phyloP scores from a whole-genome alignment of 2,797 vertebrate genomes.

The Alectoris magna region DNA sequence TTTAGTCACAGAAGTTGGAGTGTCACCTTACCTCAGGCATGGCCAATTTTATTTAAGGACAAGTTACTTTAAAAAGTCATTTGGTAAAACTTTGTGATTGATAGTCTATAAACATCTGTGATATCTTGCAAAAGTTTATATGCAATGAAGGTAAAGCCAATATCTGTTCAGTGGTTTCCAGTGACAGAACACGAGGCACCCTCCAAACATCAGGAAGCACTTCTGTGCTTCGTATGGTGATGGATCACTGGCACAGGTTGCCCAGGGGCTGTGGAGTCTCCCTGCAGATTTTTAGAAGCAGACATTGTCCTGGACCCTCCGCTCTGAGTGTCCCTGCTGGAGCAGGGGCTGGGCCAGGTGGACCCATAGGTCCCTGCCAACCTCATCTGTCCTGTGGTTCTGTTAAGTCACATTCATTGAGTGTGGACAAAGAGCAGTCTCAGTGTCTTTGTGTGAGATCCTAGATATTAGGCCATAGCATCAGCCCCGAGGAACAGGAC shows the following conservation, averaged over 20 bases:
- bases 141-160: not conserved
- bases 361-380: too few relatives aligned
- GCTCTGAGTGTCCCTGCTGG: too few relatives aligned
- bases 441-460: not conserved
- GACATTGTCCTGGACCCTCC: too few relatives aligned
- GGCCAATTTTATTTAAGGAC: not conserved
- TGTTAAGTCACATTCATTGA: not conserved
- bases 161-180: not conserved
- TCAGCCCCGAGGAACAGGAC: not conserved
- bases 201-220: too few relatives aligned
- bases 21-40: not conserved
- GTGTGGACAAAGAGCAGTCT: rapidly evolving
- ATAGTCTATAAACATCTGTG: not conserved
- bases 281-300: too few relatives aligned
- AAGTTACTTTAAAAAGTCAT: not conserved
- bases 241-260: too few relatives aligned
- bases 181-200: not conserved
- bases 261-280: too few relatives aligned
- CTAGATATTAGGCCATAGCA: not conserved
- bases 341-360: too few relatives aligned
- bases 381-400: not conserved
- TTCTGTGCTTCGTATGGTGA: too few relatives aligned
- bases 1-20: not conserved
- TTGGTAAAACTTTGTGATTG: not conserved
- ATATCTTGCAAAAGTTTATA: not conserved